Conservation (phyloP, 64 coral and sea anemone species). For the Trachythela sp. region DNA sequence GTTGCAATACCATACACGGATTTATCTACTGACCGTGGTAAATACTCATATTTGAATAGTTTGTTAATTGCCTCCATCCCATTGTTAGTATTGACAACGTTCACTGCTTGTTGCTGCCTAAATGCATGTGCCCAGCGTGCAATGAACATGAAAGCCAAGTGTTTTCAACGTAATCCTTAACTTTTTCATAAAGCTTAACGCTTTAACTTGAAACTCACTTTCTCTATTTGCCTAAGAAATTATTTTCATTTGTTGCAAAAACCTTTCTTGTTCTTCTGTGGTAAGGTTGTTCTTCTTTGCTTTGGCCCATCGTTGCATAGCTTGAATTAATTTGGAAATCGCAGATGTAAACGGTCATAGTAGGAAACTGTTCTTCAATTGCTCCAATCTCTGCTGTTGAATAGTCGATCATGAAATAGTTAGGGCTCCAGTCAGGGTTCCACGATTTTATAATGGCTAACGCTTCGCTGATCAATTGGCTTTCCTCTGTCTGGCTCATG, state of each 20-base stretch:
- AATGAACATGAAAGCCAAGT: not conserved
- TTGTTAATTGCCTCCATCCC: not conserved
- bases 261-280: slow-evolving; percentile 12
- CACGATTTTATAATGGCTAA: not conserved
- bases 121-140: not conserved
- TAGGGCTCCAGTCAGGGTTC: slow-evolving; percentile 47
- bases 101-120: not conserved
- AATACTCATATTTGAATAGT: not conserved
- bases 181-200: not conserved
- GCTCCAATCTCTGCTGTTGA: slow-evolving; percentile 49
- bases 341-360: slow-evolving; percentile 33
- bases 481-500: not conserved
- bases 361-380: slow-evolving; percentile 39
- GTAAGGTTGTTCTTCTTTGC: slow-evolving; percentile 30
- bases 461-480: not conserved
- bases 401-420: slow-evolving; percentile 56
- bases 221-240: slow-evolving; percentile 7
- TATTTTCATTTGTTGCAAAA: slow-evolving; percentile 13
- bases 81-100: not conserved
- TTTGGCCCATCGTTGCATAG: slow-evolving; percentile 23
- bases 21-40: not conserved
- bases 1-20: not conserved
- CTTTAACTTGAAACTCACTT: not conserved
- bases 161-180: not conserved
- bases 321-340: slow-evolving; percentile 43